Evolutionary conservation across 2,888 invertebrate species (phyloP).

Genomic region (Sesamia inferens): DNA sequence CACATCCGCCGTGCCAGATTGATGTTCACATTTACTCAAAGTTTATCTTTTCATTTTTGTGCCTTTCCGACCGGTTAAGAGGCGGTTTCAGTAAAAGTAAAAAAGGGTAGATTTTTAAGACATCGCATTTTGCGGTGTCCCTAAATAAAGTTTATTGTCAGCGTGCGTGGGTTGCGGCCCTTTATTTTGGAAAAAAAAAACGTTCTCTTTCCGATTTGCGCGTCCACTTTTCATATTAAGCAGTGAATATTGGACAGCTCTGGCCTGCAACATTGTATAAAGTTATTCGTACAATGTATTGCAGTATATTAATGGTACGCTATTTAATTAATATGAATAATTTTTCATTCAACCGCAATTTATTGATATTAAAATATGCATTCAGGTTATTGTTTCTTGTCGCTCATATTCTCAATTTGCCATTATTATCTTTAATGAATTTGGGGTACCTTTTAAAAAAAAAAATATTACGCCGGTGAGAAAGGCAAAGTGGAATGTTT

Average conservation of each 20-base stretch:
- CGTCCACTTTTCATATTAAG: constrained; percentile 59
- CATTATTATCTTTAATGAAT: constrained; percentile 44
- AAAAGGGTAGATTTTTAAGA: constrained; percentile 76
- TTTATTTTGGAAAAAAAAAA: constrained; percentile 66
- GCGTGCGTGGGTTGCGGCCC: constrained; percentile 74
- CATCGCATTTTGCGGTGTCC: constrained; percentile 76
- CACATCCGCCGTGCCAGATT: constrained; percentile 56
- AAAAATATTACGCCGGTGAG: background rate
- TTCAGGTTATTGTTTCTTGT: constrained; percentile 43
- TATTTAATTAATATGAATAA: constrained; percentile 54
- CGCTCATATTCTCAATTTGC: constrained; percentile 33
- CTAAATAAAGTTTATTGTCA: constrained; percentile 86
- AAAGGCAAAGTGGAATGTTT: background rate
- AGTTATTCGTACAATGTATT: constrained; percentile 42
- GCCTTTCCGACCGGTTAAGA: constrained; percentile 76
- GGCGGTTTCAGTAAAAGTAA: constrained; percentile 76
- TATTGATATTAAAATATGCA: constrained; percentile 47
- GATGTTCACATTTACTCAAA: constrained; percentile 71
- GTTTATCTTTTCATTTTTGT: constrained; percentile 74
- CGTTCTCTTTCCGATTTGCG: constrained; percentile 35
- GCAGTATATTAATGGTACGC: constrained; percentile 50
- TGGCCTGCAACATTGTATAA: constrained; percentile 57
- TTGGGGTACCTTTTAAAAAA: constrained; percentile 9
- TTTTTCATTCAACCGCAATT: constrained; percentile 49
- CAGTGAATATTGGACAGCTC: constrained; percentile 39